Conservation (phyloP, 2,113 vertebrate species). For the Thymallus thymallus region DNA sequence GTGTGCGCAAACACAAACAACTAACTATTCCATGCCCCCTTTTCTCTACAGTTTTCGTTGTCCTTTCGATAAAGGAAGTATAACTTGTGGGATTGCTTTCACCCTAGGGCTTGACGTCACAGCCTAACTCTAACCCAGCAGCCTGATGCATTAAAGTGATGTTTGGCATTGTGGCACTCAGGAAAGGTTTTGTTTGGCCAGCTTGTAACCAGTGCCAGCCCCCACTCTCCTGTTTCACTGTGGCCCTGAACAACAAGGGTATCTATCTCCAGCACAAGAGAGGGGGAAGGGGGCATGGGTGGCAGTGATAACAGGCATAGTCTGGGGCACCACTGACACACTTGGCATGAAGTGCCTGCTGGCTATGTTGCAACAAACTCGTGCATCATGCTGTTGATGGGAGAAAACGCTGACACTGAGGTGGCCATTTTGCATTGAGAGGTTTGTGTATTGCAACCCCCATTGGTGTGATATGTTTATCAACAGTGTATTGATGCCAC, state of each 20-base stretch:
- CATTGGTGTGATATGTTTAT: background rate
- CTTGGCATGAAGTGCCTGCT: conserved; percentile 15
- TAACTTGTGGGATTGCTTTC: no score
- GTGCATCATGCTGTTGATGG: background rate
- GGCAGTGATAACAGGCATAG: conserved; percentile 28
- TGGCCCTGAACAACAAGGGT: conserved; percentile 35
- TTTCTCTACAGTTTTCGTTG: no score
- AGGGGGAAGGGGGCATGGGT: background rate
- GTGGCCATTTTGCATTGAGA: background rate
- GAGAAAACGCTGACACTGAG: background rate
- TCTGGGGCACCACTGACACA: conserved; percentile 8
- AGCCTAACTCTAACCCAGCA: no score
- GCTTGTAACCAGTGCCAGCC: background rate
- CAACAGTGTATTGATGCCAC: background rate
- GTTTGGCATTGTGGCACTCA: background rate
- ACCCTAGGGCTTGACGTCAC: no score
- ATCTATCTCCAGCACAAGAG: conserved; percentile 20
- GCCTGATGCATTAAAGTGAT: no score
- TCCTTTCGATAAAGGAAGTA: no score
- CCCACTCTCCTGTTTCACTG: conserved; percentile 37
- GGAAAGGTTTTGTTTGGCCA: background rate
- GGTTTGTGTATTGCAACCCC: background rate
- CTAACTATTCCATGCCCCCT: no score
- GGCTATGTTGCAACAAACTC: background rate
- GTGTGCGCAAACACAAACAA: no score